Percentiles rank a stretch among this genome's conserved stretches.
phyloP scores from a whole-genome alignment of 2,113 vertebrate species.

The Notothenia rossii region DNA sequence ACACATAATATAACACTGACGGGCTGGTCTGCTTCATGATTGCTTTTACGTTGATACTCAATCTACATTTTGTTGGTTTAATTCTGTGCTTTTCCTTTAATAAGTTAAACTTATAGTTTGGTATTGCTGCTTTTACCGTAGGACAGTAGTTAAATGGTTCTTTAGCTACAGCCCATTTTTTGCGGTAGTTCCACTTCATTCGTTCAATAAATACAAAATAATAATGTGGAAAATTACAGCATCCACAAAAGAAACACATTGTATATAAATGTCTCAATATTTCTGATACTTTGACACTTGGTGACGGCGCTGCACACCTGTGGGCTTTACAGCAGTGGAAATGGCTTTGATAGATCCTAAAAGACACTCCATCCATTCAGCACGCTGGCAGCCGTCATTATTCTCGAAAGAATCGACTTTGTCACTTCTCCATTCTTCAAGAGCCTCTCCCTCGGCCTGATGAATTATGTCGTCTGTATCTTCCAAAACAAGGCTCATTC shows the following conservation, averaged over 20 bases:
- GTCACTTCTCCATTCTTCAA: constrained; percentile 87
- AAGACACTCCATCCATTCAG: constrained; percentile 83
- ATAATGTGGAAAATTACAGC: constrained; percentile 1
- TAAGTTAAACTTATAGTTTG: background rate
- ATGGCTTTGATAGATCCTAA: constrained; percentile 74
- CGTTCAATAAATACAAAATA: constrained; percentile 1
- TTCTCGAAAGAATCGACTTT: constrained; percentile 84
- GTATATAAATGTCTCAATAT: constrained; percentile 44
- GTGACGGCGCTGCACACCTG: constrained; percentile 70
- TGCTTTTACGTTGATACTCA: background rate
- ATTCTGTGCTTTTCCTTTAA: background rate
- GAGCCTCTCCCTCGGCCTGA: constrained; percentile 75
- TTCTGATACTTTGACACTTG: constrained; percentile 44
- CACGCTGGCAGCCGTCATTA: constrained; percentile 83
- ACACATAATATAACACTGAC: background rate
- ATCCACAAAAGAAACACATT: background rate
- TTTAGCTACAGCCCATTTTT: background rate
- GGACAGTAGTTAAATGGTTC: background rate
- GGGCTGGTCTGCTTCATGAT: background rate
- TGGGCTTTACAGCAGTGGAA: constrained; percentile 66
- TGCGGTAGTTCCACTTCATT: background rate
- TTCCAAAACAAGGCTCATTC: constrained; percentile 80
- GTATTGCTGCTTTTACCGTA: background rate
- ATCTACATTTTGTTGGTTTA: no score
- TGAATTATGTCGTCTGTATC: constrained; percentile 82